Evolutionary conservation across 1,140 invertebrate species (phyloP), one percentile per base, ranked within the genome.

Genomic region (Contarinia nasturtii): DNA sequence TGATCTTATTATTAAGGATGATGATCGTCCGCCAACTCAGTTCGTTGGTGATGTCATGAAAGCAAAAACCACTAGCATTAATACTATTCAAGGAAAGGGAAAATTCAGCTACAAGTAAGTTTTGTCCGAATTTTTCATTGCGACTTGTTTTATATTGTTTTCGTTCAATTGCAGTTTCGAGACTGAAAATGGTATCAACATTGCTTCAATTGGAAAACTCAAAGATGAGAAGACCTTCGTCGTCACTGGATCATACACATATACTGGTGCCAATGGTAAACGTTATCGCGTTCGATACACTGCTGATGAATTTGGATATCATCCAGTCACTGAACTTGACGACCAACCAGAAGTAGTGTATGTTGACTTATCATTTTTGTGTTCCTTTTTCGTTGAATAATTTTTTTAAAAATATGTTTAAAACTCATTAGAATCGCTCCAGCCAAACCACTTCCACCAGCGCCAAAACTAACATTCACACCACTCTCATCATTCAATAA

Each of bases 221-320:
- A 63, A 55, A 52, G 60, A 63, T 50, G 58, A 60, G 44, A 63
- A 63, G 48, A 63, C 61, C 10, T 63, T 63, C 47, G 71, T 75
- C 45, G 72, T 75, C 44, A 70, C 69, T 48, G 77, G 77, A 2
- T 72, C 69, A 49, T 78, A 73, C 56, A 74, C 74, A 2, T 79
- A 72, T 58, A 66, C 64, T 7, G 75, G 69, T 3, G 66, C 66
- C 50, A 74, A 78, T 56, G 75, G 75, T 50, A 73, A 70, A 52
- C 69, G 67, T 5, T 77, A 79, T 64, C 60, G 52, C 51, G 63
- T 61, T 14, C 37, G 47, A 1, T 63, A 63, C 36, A 63, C 61
- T 7, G 61, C 61, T 46, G 61, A 63, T 50, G 61, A 63, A 50
- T 56, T 63, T 34, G 61, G 61, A 14, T 63, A 63, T 19, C 61